phyloP scores from a whole-genome alignment of 2,797 vertebrate species.

The Holocentrus rufus region DNA sequence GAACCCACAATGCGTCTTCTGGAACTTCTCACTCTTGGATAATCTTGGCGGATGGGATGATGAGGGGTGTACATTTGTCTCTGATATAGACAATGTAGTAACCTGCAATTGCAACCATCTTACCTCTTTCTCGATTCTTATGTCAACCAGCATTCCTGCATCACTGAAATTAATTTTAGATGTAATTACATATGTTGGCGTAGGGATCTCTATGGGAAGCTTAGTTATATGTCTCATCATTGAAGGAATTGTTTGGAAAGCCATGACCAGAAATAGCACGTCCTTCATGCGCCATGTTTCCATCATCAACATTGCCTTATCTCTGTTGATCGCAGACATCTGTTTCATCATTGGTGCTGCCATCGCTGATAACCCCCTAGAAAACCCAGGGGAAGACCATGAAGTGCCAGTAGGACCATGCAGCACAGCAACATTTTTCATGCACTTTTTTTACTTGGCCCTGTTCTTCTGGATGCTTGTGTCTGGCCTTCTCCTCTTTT shows the following conservation, averaged over 20 bases:
- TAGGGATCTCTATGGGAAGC: conserved; percentile 87
- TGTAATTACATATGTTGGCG: conserved; percentile 85
- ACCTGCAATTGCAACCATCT: conserved; percentile 87
- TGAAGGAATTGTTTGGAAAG: conserved; percentile 89
- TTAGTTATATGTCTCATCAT: conserved; percentile 87
- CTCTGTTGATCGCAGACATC: conserved; percentile 87
- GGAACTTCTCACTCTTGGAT: conserved; percentile 85
- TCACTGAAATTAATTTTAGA: conserved; percentile 35
- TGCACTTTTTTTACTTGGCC: conserved; percentile 92
- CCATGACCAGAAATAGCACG: conserved; percentile 85
- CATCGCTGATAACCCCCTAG: conserved; percentile 56
- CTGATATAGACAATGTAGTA: conserved; percentile 13
- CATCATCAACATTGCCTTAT: conserved; percentile 88
- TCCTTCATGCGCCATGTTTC: conserved; percentile 89
- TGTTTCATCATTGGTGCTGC: conserved; percentile 87
- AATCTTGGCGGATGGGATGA: conserved; percentile 81
- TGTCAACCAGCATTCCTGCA: conserved; percentile 77
- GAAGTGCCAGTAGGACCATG: conserved; percentile 71
- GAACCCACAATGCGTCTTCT: conserved; percentile 86
- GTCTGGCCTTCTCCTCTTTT: conserved; percentile 89
- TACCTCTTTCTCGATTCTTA: conserved; percentile 92
- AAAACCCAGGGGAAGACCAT: conserved; percentile 19
- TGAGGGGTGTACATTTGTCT: conserved; percentile 74
- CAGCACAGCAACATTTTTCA: conserved; percentile 86
- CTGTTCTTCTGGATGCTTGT: conserved; percentile 96